A percentile compares a stretch with the other conserved stretches of the same genome.
phyloP scores from a whole-genome alignment of 2,888 invertebrate species.

The Mactromeris polynyma region DNA sequence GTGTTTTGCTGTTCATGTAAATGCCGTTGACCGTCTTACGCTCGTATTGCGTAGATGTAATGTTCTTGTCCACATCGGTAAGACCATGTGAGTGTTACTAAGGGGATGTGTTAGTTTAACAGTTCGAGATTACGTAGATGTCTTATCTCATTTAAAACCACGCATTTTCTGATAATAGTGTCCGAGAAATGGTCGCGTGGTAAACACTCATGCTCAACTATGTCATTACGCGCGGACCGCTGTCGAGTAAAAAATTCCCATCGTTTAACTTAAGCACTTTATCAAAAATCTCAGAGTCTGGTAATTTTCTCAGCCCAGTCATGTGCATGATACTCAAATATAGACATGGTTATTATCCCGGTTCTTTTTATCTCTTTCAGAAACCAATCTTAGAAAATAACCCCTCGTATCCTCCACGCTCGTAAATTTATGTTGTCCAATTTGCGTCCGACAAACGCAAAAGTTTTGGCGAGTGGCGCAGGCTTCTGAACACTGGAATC shows the following conservation, averaged over 20 bases:
- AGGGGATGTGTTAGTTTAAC: background rate
- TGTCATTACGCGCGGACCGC: slow-evolving; percentile 9
- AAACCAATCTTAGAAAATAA: slow-evolving; percentile 45
- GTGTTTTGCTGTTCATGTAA: background rate
- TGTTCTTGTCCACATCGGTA: background rate
- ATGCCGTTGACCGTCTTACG: background rate
- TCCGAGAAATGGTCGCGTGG: background rate
- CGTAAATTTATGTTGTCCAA: slow-evolving; percentile 68
- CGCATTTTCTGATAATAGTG: background rate
- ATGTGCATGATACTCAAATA: slow-evolving; percentile 47
- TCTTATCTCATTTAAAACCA: background rate
- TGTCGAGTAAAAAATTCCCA: slow-evolving; percentile 11
- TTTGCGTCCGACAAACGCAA: slow-evolving; percentile 62
- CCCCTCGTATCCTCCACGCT: slow-evolving; percentile 50
- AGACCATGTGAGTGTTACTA: background rate
- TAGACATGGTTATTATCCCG: slow-evolving; percentile 48
- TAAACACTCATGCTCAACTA: background rate
- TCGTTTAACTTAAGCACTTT: slow-evolving; percentile 5
- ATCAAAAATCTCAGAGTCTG: slow-evolving; percentile 9
- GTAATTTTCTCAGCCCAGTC: slow-evolving; percentile 44
- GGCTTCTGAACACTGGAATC: slow-evolving; percentile 43
- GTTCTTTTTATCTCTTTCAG: slow-evolving; percentile 48
- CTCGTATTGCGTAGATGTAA: background rate
- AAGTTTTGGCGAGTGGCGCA: slow-evolving; percentile 48
- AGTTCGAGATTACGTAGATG: background rate